Evolutionary conservation across 2,113 vertebrate genomes (phyloP).

Genomic region (Irena cyanogastra): DNA sequence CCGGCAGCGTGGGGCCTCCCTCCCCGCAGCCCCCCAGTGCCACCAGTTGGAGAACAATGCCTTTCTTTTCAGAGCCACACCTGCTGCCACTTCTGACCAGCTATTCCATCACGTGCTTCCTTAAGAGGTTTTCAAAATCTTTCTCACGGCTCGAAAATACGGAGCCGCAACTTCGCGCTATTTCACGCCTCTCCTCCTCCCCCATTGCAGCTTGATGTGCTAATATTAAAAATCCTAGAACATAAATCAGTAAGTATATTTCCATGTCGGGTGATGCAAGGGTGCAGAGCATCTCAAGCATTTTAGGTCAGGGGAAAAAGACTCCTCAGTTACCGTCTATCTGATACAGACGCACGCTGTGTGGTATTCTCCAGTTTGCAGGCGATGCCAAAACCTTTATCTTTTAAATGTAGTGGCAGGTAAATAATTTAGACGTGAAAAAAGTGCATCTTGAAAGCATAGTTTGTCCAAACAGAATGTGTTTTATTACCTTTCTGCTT

Average conservation of each 20-base stretch:
- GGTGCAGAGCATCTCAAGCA: background rate
- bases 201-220: background rate
- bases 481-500: slow-evolving; percentile 41
- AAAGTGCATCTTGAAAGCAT: slow-evolving; percentile 41
- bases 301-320: slow-evolving; percentile 19
- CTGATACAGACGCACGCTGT: background rate
- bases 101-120: background rate
- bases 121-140: background rate
- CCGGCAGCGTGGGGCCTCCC: rapidly evolving
- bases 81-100: slow-evolving; percentile 9
- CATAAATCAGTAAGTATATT: slow-evolving; percentile 2
- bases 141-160: background rate
- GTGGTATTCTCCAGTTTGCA: slow-evolving; percentile 9
- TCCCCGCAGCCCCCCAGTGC: background rate
- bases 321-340: background rate
- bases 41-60: background rate
- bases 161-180: background rate
- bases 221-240: slow-evolving; percentile 18
- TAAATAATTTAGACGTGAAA: slow-evolving; percentile 65
- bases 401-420: slow-evolving; percentile 57
- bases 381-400: slow-evolving; percentile 52
- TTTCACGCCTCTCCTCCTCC: background rate
- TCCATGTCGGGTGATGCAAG: background rate
- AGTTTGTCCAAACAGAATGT: slow-evolving; percentile 22
- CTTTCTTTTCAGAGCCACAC: background rate